Conservation (phyloP, 2,797 vertebrate genomes). For the Kryptolebias ocellatus region DNA sequence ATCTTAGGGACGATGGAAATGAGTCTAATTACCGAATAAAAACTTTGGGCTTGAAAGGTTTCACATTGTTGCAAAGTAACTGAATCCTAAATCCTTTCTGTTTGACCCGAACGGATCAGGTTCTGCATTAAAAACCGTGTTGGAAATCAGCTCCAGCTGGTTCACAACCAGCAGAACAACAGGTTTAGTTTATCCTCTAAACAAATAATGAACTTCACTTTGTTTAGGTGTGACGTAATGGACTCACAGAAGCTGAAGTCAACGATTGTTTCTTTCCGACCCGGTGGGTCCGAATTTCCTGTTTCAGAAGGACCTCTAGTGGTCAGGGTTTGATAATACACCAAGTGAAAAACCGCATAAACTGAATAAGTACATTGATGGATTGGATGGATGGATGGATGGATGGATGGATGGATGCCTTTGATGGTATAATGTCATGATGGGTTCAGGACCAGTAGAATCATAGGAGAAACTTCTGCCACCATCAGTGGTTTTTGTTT, state of each 20-base stretch:
- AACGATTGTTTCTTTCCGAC: background rate
- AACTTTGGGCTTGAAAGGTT: background rate
- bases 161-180: background rate
- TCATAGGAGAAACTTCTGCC: no score
- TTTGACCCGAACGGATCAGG: background rate
- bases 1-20: background rate
- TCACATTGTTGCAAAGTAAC: background rate
- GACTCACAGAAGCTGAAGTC: background rate
- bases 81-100: no score
- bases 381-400: no score
- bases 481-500: no score
- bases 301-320: constrained; percentile 43
- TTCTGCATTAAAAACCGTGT: no score
- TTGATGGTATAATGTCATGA: no score
- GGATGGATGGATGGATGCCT: no score
- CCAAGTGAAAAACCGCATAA: background rate
- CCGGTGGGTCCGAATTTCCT: background rate
- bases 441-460: no score
- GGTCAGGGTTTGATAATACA: constrained; percentile 29
- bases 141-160: background rate
- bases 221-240: background rate
- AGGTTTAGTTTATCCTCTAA: background rate
- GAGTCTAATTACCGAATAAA: no score
- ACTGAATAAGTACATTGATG: no score
- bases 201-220: background rate